Percentiles rank a stretch among this genome's conserved stretches.
Conservation (phyloP, 2,113 vertebrate species). For the Fukomys damarensis region DNA sequence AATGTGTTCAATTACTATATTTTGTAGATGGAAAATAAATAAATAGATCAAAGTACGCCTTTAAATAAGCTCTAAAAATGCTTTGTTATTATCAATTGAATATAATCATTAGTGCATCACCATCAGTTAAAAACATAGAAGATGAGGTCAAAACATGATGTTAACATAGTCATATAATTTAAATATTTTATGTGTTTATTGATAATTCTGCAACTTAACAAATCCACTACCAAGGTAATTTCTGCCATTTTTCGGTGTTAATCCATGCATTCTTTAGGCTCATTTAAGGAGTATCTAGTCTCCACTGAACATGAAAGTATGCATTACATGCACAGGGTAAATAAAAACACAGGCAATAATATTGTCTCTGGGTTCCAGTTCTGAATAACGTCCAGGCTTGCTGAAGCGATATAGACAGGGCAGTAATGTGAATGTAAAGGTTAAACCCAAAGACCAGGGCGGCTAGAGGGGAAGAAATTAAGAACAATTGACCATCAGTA, state of each 20-base stretch:
- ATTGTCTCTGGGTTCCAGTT: background rate
- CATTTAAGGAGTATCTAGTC: background rate
- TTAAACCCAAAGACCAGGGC: background rate
- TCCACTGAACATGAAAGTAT: background rate
- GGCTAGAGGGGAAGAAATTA: background rate
- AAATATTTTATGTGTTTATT: background rate
- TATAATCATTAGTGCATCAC: background rate
- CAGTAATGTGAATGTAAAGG: background rate
- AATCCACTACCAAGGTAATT: background rate
- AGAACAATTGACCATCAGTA: background rate
- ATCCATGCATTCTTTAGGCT: background rate
- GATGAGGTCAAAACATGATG: background rate
- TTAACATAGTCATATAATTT: background rate
- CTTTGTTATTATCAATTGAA: background rate
- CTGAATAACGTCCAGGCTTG: background rate
- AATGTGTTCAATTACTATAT: background rate
- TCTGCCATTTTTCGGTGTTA: background rate
- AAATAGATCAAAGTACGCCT: background rate
- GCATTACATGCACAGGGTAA: background rate
- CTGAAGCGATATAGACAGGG: fast-evolving
- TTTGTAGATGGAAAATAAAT: background rate
- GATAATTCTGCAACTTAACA: background rate
- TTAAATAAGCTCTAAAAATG: background rate
- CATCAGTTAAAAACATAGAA: background rate
- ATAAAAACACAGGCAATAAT: background rate